Conservation (phyloP, 1,140 invertebrate genomes). For the Sitobion miscanthi region DNA sequence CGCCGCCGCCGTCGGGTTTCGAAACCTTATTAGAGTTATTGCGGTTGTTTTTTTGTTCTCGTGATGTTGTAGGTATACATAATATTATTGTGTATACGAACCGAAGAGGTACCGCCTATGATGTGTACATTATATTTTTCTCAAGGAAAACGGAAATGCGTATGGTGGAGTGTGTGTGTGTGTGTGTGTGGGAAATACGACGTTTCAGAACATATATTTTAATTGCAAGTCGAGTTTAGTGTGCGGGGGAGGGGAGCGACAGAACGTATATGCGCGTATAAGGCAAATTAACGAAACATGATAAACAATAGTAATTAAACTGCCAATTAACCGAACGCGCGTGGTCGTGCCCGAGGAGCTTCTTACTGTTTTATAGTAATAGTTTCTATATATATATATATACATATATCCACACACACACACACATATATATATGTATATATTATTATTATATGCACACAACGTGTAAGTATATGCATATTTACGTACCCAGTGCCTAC, state of each 20-base stretch:
- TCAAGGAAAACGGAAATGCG: slow-evolving; percentile 17
- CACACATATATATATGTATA: too few species aligned
- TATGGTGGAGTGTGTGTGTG: not conserved
- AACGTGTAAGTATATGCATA: too few species aligned
- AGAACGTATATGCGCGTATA: not conserved
- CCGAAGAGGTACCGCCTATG: not conserved
- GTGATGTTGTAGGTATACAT: not conserved
- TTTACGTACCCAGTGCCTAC: too few species aligned
- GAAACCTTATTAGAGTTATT: not conserved
- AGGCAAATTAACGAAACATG: slow-evolving; percentile 24
- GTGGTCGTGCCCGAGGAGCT: not conserved
- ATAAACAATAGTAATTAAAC: slow-evolving; percentile 35
- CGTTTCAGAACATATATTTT: not conserved
- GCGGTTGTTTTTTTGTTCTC: not conserved
- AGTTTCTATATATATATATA: not conserved
- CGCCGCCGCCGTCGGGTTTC: not conserved
- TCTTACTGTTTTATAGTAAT: not conserved
- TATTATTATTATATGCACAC: too few species aligned
- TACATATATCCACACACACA: too few species aligned
- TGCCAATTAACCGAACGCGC: slow-evolving; percentile 18
- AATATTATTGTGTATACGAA: not conserved
- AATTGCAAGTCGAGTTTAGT: not conserved
- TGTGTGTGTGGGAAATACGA: slow-evolving; percentile 15
- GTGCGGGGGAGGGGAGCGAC: not conserved
- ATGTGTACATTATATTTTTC: not conserved